Base-by-base conservation (phyloP, 2,888 invertebrate species). In the Nephrocerus scutellatus region DNA sequence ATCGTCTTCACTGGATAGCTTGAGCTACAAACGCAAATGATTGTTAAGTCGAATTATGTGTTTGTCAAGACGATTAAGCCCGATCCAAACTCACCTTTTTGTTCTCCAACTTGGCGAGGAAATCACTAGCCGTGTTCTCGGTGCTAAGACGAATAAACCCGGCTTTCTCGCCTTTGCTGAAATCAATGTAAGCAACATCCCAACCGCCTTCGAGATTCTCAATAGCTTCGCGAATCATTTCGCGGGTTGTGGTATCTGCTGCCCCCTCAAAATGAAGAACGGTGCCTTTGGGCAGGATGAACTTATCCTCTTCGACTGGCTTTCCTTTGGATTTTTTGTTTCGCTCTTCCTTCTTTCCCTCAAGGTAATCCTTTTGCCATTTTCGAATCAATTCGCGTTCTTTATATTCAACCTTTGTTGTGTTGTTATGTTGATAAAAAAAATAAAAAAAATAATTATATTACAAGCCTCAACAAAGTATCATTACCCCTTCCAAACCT, bases 131-230 rank as follows among this genome's bases (percentile, higher is more conserved):
- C 6, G 75, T 66, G 58, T 84, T 77, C 55, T 83, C 83, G 43
- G 77, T 78, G 4, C 75, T 65, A 35, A 88, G 73, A 26, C 89
- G 75, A 13, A 86, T 72, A 68, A 80, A 81, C 2, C 84, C 90
- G 52, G 80, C 76, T 5, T 74, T 68, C 48, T 86, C 80, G 1
- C 86, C 88, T 35, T 76, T 77, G 50, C 76, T 79, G 60, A 78
- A 88, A 58, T 87, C 85, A 45, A 90, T 75, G 60, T 75, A 91
- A 1, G 82, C 81, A 30, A 84, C 71, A 23, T 80, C 62, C 23
- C 52, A 57, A 15, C 56, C 56, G 8, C 33, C 30, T 5, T 43
- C 44, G 3, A 61, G 31, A 29, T 55, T 58, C 24, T 57, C 60
- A 5, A 91, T 70, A 26, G 79, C 77, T 39, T 78, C 76, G 56